Evolutionary conservation across 2,113 vertebrate species (phyloP).

Genomic region (Gopherus evgoodei): DNA sequence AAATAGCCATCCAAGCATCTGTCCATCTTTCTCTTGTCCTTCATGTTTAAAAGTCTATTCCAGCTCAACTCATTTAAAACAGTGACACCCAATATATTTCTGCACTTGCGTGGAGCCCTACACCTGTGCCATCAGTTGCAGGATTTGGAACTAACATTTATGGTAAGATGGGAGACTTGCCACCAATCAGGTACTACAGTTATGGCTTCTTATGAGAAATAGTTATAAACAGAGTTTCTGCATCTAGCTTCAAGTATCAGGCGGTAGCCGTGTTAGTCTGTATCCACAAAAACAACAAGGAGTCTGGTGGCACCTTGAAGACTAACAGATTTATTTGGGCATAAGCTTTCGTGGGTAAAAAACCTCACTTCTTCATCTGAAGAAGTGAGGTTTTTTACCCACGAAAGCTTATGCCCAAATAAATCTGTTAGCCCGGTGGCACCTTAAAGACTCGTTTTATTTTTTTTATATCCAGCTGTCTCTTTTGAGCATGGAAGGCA

Average conservation of each 20-base stretch:
- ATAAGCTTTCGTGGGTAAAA: too few species aligned
- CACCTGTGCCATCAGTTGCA: background rate
- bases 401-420: too few species aligned
- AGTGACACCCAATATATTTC: background rate
- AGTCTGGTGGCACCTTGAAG: too few species aligned
- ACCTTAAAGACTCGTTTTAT: too few species aligned
- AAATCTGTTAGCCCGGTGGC: too few species aligned
- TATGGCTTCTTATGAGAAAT: too few species aligned
- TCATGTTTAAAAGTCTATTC: background rate
- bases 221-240: background rate
- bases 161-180: background rate
- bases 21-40: background rate
- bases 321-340: too few species aligned
- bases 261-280: too few species aligned
- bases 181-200: background rate
- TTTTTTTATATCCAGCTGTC: background rate
- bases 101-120: background rate
- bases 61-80: background rate
- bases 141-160: background rate
- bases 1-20: background rate
- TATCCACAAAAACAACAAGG: too few species aligned
- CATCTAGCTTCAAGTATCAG: background rate
- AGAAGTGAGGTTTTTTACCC: too few species aligned
- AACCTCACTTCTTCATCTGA: too few species aligned
- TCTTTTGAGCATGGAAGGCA: background rate